Base-by-base conservation (phyloP, 1,140 invertebrate genomes). In the Drosophila ogumai region DNA sequence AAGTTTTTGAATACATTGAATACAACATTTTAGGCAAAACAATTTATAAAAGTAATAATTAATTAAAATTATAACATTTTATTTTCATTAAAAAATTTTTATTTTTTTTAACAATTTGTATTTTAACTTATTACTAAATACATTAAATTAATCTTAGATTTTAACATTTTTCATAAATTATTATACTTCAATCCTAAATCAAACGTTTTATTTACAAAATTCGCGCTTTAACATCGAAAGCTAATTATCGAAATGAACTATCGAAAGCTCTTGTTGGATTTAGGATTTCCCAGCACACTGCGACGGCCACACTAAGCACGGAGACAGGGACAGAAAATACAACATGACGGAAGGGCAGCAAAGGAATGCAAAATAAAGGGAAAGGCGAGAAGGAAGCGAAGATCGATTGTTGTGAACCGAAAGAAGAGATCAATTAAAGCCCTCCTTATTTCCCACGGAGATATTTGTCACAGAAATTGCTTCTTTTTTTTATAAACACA, bases 381-480 rank as follows among this genome's bases (percentile, higher is more conserved):
- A 50, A 60, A 15, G 28, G 8, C 15, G 25, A 44, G 17, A 61
- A 25, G 10, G 19, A 46, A 64, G 2, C 34, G 44, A 50, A 41
- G 25, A 47, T 17, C 41, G 4, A 49, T 49, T 56, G 32, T 56
- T 40, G 54, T 36, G 54, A 63, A 63, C 17, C 17, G 28, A 40
- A 59, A 34, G 28, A 19, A 36, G 31, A 44, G 56, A 34, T 73
- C 40, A 55, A 63, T 61, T 55, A 52, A 75, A 61, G 28, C 17
- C 25, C 47, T 32, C 28, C 28, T n/a, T 28, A 54, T 46, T 36
- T 72, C 19, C 54, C 72, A 73, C 67, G 76, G 81, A 81, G 64
- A 81, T 63, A 65, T 77, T 61, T 74, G 66, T 85, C 81, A 85
- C 52, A 17, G 57, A 47, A 61, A 74, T 54, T 63, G 25, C 32